Evolutionary conservation across 2,888 invertebrate species (phyloP), one percentile per base, ranked within the genome.

Genomic region (Parnassius apollo): DNA sequence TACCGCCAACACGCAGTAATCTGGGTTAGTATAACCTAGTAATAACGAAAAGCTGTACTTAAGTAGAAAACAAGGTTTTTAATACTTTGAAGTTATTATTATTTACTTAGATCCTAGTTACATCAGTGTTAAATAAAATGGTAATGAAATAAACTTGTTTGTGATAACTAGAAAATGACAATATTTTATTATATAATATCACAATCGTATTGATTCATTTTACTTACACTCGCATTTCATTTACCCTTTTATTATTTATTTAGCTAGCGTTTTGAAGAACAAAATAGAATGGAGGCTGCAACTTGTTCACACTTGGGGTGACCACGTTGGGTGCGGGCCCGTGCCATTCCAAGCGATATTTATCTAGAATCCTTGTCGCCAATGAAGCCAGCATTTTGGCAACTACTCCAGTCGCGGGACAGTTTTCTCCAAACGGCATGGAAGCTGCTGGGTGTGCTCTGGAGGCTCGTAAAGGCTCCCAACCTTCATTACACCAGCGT

Each of bases 291-390:
- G 91, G 91, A 48, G 78, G 75, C 64, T 88, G 84, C 0, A 91
- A 67, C 64, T 83, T 85, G 59, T 91, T 91, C 1, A 91, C 85
- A 0, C 85, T 85, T 1, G 80, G 76, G 0, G 85, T 85, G 0
- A 77, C 74, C 59, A 86, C 73, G 9, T 70, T 83, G 0, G 91
- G 87, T 0, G 73, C 55, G 0, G 88, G 85, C 0, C 91, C 91
- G 62, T 91, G 91, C 91, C 91, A 91, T 62, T 91, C 91, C n/a
- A 91, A 66, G 25, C 91, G 77, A 63, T 88, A 91, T 62, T 82
- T 83, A 13, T 86, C 86, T 1, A 90, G 65, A 0, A 91, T 77
- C 57, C 83, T 75, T 1, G 79, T 79, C 0, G 84, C 77, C 1
- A 91, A 61, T 0, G 83, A 73, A 0, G 81, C 71, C 1, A 91